Base-by-base conservation (phyloP, 2,113 vertebrate genomes). In the Toxostoma redivivum region DNA sequence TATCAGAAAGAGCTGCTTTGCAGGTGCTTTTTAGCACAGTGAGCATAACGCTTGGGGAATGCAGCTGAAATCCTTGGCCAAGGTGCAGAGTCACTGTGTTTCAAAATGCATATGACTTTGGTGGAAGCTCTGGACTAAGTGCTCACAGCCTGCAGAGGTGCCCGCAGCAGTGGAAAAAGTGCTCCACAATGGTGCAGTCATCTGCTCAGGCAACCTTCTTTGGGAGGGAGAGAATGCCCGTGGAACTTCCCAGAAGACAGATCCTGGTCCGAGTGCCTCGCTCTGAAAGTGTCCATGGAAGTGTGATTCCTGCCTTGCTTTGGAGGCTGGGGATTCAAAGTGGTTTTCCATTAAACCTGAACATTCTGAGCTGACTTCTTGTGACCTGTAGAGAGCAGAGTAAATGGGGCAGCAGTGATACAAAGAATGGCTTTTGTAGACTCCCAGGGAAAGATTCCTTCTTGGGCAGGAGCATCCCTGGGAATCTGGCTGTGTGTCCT, bases 61-160 rank as follows among this genome's bases (percentile, higher is more conserved):
- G 88, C 94, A 92, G 94, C 44, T 88, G 72, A 81, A 90, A 84
- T 78, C 64, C 69, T 93, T 50, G 86, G 88, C 92, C 69, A 78
- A 93, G 88, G 92, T 96, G 92, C 93, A 96, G 93, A 73, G 94
- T 95, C 90, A 96, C 88, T n/a, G 62, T 81, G 71, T 93, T 96
- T 96, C 56, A 88, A 90, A 94, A 92, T 83, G 95, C 93, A 25
- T 74, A 50, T 96, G 96, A 95, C 95, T 94, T 95, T 45, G 65
- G 79, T 90, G 82, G 86, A 61, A 78, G 76, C 58, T 93, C 64
- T 90, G 88, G 72, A 37, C 56, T 12, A 16, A 94, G 72, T 18
- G 35, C 67, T 95, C 23, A 1, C 44, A 82, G 51, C 58, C 87
- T 91, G 94, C 92, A 83, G 71, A 82, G 84, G 35, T 73, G 56